Conservation (phyloP, 2,113 vertebrate genomes). For the Clarias macrocephalus region DNA sequence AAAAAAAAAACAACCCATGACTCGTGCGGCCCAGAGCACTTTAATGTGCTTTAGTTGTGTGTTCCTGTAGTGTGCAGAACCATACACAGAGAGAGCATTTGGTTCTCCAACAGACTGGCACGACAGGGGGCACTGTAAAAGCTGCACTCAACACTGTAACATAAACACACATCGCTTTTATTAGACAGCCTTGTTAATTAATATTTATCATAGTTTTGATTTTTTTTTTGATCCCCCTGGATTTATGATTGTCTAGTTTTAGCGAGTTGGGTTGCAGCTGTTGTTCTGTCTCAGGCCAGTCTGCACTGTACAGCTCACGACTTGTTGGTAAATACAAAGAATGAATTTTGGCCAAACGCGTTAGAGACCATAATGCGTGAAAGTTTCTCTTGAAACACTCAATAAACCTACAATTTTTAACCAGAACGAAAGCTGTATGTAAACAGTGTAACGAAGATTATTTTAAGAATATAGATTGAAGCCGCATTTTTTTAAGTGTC, state of each 20-base stretch:
- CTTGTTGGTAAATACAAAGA: too few relatives aligned
- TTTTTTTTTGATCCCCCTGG: too few relatives aligned
- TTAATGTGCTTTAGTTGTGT: background rate
- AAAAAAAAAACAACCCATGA: too few relatives aligned
- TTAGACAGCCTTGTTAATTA: background rate
- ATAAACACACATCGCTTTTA: background rate
- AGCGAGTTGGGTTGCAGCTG: background rate
- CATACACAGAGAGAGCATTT: background rate
- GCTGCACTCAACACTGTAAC: background rate
- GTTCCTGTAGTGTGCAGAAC: background rate
- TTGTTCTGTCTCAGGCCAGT: background rate
- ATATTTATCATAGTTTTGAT: background rate
- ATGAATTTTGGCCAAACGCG: background rate
- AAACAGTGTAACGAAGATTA: background rate
- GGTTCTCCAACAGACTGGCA: background rate
- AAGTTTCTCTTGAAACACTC: background rate
- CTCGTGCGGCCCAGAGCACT: background rate
- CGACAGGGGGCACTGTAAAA: constrained; percentile 40
- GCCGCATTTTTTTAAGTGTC: background rate
- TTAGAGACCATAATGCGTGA: background rate
- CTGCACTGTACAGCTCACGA: background rate
- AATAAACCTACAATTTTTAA: background rate
- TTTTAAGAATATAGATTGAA: background rate
- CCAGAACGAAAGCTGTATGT: background rate
- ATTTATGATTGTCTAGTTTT: background rate